Base-by-base conservation (phyloP, 2,888 invertebrate genomes). In the Drosophila dives region DNA sequence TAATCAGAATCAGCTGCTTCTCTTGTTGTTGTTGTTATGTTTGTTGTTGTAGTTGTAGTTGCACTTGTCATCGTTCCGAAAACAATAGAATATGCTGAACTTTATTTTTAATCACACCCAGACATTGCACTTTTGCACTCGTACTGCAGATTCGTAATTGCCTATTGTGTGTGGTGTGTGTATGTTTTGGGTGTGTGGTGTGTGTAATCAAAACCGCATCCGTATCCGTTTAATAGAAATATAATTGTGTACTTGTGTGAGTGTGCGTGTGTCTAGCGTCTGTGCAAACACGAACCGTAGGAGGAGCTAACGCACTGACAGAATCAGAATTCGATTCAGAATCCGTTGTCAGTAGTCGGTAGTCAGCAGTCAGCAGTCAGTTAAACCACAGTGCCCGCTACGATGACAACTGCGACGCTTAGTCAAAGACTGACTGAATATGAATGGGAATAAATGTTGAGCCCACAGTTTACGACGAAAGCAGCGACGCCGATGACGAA, bases 351-450 rank as follows among this genome's bases (percentile, higher is more conserved):
- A 60, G 72, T 76, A 71, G 68, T 67, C 32, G 40, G n/a, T n/a
- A n/a, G 55, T 53, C 70, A 23, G 55, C 26, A 34, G 65, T 33
- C 50, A 61, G 77, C 65, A 72, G 69, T 62, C n/a, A 23, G 56
- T 70, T 55, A n/a, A 48, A 58, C 50, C 77, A 72, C 75, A 80
- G 80, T 78, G 75, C 59, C 75, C 75, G 81, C 70, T 72, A 64
- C 75, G 72, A 72, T 71, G 69, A 76, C 79, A 73, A 80, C 79
- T 75, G 76, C 72, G 78, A 79, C 80, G 87, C 82, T 83, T 75
- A 89, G 85, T 87, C 86, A 87, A 86, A 86, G 89, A 86, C 86
- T 89, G 86, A 79, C 77, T 77, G 77, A 77, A 77, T 77, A 77
- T 77, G 77, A 77, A 77, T 77, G 77, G 77, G 79, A 80, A 70